Base-by-base conservation (phyloP, 1,140 invertebrate species). In the Drosophila virilis region DNA sequence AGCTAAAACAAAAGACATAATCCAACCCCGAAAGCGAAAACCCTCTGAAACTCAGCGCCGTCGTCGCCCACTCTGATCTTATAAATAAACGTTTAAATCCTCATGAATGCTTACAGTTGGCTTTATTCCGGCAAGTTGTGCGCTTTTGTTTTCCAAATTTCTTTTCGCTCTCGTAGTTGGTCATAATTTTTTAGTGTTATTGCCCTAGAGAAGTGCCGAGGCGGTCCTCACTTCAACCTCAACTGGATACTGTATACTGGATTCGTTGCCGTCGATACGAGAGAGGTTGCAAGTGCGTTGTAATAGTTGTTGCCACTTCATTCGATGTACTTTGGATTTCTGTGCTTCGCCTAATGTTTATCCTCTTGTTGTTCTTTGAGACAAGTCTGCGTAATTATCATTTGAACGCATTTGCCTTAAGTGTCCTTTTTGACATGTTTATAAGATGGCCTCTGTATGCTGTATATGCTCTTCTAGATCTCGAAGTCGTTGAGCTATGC, bases 181-280 rank as follows among this genome's bases (percentile, higher is more conserved):
- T 80, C 84, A 88, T 89, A 89, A 89, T 73, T 90, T 89, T 89
- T 89, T 90, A 89, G 84, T 89, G 84, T 89, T 89, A 89, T 89
- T 89, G 71, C 84, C 69, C 46, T 55, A 78, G 55, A 60, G 52
- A 72, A 86, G 78, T 65, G 62, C 37, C 42, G 51, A 88, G 83
- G 69, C 83, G 84, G 84, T 74, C 43, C 55, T 9, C 6, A 35
- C 50, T 74, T 46, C 32, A 38, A 10, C 35, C 13, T 7, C 17
- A 37, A 22, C 52, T 52, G 79, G 65, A 60, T 85, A 68, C 40
- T 22, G 54, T 46, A 73, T 61, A 64, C 43, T 40, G 77, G 37
- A 78, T 69, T 54, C 58, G 62, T 54, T 65, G 22, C 46, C 9
- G 52, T 78, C 75, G 75, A 80, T 80, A 80, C 73, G 74, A 51